Evolutionary conservation across 2,113 vertebrate species (phyloP).

Genomic region (Eurystomus gularis): DNA sequence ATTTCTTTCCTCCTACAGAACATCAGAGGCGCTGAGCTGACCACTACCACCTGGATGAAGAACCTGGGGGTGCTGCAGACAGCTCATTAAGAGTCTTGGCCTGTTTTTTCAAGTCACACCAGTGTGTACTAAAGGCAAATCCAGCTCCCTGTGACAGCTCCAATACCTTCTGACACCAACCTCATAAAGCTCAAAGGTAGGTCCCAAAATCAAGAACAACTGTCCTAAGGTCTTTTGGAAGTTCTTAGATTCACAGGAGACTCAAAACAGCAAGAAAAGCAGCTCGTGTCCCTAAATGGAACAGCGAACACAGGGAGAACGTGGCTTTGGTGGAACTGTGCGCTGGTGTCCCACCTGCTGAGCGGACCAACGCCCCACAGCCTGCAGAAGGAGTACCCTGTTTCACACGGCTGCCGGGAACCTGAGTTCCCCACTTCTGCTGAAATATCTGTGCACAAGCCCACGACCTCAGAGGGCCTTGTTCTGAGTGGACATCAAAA

Average conservation of each 20-base stretch:
- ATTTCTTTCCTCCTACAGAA: not conserved
- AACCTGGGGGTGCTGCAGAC: not conserved
- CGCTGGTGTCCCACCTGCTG: accelerated
- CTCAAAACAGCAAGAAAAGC: not conserved
- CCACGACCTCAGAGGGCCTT: not conserved
- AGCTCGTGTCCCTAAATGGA: not conserved
- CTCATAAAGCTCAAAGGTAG: not conserved
- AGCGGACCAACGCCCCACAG: not conserved
- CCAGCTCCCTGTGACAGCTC: not conserved
- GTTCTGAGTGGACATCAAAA: not conserved
- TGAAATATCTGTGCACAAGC: not conserved
- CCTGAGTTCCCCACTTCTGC: not conserved
- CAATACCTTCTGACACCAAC: not conserved
- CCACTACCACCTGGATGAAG: not conserved
- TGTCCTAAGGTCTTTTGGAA: not conserved
- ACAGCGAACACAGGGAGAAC: accelerated
- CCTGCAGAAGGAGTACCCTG: not conserved
- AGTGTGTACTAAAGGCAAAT: not conserved
- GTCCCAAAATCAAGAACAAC: not conserved
- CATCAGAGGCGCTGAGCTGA: not conserved
- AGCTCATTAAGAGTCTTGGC: not conserved
- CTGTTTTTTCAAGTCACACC: not conserved
- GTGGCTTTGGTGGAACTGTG: not conserved
- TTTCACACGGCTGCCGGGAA: not conserved
- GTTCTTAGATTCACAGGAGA: not conserved